A percentile compares a stretch with the other conserved stretches of the same genome.
Conservation (phyloP, 2,113 vertebrate genomes). For the Rhodinocichla rosea region DNA sequence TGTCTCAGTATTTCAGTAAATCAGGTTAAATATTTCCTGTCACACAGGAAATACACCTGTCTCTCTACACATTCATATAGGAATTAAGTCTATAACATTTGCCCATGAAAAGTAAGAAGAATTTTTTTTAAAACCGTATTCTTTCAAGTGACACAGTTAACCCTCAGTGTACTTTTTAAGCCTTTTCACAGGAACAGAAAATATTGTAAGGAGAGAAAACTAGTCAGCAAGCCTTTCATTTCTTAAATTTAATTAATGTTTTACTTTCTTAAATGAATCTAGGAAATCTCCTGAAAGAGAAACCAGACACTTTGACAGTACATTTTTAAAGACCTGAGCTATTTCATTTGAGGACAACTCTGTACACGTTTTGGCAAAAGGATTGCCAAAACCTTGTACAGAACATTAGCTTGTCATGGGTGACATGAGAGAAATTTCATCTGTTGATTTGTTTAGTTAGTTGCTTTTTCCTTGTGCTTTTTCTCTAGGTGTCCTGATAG, state of each 20-base stretch:
- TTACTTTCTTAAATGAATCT: not conserved
- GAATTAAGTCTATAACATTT: not conserved
- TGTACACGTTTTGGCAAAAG: not conserved
- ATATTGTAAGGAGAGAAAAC: not conserved
- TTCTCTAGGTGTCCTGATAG: not conserved
- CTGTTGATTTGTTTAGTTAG: not conserved
- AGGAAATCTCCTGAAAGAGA: not conserved
- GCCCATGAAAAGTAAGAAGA: not conserved
- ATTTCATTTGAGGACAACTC: not conserved
- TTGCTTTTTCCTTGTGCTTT: not conserved
- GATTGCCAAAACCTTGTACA: not conserved
- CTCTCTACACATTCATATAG: not conserved
- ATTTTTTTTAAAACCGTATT: accelerated
- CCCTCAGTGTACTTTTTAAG: not conserved
- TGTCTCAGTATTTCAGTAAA: not conserved
- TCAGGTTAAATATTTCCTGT: not conserved
- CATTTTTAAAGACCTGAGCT: not conserved
- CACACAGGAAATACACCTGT: too few species aligned
- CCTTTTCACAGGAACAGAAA: not conserved
- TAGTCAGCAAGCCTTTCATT: not conserved
- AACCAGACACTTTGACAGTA: not conserved
- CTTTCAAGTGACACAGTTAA: not conserved
- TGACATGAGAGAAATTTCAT: not conserved
- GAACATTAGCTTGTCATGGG: not conserved
- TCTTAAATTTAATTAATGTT: not conserved